Base-by-base conservation (phyloP, 1,140 invertebrate genomes). In the Drosophila parabipectinata region DNA sequence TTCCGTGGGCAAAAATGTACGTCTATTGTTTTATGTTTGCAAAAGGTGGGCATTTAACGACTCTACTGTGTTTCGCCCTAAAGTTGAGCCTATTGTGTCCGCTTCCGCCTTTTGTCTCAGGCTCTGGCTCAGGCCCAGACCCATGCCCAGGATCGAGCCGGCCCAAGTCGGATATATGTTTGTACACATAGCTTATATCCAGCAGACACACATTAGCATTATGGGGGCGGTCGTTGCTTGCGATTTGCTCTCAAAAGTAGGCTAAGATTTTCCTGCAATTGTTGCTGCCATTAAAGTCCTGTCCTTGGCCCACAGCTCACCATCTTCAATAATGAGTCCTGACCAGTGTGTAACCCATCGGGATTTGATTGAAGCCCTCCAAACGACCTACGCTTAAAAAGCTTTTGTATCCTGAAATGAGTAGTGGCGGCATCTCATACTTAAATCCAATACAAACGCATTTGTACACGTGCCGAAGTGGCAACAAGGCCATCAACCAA, bases 31-130 rank as follows among this genome's bases (percentile, higher is more conserved):
- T 71, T 78, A 72, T 78, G 76, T 55, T 78, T 72, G 58, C 58
- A 72, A 78, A 74, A 73, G 76, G 71, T 78, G 75, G 56, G 76
- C 76, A 66, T 64, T 78, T 72, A 72, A 78, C 56, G 76, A 78
- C 75, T 78, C 75, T 51, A 48, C 59, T 69, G 79, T 61, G 51
- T 45, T 41, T 52, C 28, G 44, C 52, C 62, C 62, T 75, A 83
- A 79, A 83, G 72, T 79, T 77, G 53, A 41, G 61, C 71, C 64
- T 53, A 47, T 66, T 75, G 73, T 83, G 71, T 83, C 63, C 56
- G 56, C 58, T 72, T 80, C 77, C 59, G 34, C 34, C 58, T 41
- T 54, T 30, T 59, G 78, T 75, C 45, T 52, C 59, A 66, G 32
- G 10, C 34, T 12, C 34, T 3, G 10, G 41, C 14, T 5, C 41